Evolutionary conservation across 2,888 invertebrate genomes (phyloP), one percentile per base, ranked within the genome.

Genomic region (Eupithecia inturbata): DNA sequence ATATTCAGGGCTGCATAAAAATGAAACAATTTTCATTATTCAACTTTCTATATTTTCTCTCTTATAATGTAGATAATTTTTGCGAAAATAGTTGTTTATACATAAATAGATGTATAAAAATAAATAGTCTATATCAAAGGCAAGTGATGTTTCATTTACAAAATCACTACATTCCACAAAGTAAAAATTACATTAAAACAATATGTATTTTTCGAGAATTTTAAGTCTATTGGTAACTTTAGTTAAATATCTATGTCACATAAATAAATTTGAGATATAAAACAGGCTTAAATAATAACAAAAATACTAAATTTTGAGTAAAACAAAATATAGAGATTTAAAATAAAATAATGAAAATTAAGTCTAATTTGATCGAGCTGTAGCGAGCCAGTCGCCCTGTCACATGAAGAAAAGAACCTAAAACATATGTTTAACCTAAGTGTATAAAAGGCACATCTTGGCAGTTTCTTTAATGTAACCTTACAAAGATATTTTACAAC

Each of bases 371-470:
- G 84, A 87, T 88, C 87, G 84, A 82, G 88, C 87, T 81, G 80
- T 77, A 81, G 91, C 93, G 92, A 94, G 80, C 93, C 93, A 92
- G 93, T 94, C 94, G 93, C 93, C 81, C 76, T 85, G 83, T 87
- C 85, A 83, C 83, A 81, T 80, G 81, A 82, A 82, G 82, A 78
- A 83, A 80, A 82, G 83, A 80, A 82, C 75, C 82, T 82, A 81
- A 78, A 77, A 83, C 83, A 80, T 85, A 85, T 70, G 78, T 81
- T 79, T 82, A 87, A 85, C n/a, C n/a, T 87, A 86, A 89, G 83
- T 88, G 85, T 89, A 88, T 91, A 93, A 91, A 93, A 94, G 94
- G 94, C 94, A 94, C 94, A 91, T 92, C 82, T 89, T 94, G 94
- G 94, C 94, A 94, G 94, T 94, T 92, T 91, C 74, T 77, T 76